These are phyloP conservation scores for Peribatodes rhomboidaria DNA, from an alignment of 2,888 invertebrate genomes.

Conservation along the genomic window DNA sequence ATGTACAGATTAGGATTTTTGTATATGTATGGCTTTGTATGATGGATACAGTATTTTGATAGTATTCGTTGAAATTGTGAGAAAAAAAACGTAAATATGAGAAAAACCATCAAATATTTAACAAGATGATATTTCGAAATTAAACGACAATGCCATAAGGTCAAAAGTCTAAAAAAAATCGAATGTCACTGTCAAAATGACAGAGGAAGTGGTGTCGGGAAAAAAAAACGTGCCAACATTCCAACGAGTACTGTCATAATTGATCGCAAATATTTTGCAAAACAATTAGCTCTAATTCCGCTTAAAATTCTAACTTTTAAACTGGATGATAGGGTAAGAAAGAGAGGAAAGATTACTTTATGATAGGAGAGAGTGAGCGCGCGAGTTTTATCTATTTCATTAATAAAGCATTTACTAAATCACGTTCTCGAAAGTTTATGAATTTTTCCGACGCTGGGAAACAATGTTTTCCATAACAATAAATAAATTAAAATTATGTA, in stretches of 20 bases:
- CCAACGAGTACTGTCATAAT: constrained; percentile 12
- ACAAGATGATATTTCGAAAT: too few species aligned
- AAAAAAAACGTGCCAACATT: constrained; percentile 11
- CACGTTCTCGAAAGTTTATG: constrained; percentile 6
- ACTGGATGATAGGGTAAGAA: constrained; percentile 36
- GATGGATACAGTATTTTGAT: constrained; percentile 22
- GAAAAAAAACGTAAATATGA: neutral
- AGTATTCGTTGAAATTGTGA: constrained; percentile 32
- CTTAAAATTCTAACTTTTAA: constrained; percentile 29
- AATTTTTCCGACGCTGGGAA: neutral
- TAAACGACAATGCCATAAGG: too few species aligned
- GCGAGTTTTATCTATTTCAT: constrained; percentile 20
- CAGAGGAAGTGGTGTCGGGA: neutral
- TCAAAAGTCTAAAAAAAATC: too few species aligned
- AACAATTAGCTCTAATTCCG: constrained; percentile 21
- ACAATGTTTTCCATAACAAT: constrained; percentile 1
- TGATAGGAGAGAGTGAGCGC: constrained; percentile 21
- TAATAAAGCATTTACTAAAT: constrained; percentile 21
- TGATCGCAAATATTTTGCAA: constrained; percentile 1
- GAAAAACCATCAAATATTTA: too few species aligned
- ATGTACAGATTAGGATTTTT: constrained; percentile 48
- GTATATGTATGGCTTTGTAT: constrained; percentile 39
- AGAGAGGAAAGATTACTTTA: constrained; percentile 17
- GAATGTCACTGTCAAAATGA: neutral
- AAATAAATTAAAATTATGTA: too few species aligned